Evolutionary conservation across 2,797 vertebrate species (phyloP), one percentile per base, ranked within the genome.

Genomic region (Lacerta bilineata): DNA sequence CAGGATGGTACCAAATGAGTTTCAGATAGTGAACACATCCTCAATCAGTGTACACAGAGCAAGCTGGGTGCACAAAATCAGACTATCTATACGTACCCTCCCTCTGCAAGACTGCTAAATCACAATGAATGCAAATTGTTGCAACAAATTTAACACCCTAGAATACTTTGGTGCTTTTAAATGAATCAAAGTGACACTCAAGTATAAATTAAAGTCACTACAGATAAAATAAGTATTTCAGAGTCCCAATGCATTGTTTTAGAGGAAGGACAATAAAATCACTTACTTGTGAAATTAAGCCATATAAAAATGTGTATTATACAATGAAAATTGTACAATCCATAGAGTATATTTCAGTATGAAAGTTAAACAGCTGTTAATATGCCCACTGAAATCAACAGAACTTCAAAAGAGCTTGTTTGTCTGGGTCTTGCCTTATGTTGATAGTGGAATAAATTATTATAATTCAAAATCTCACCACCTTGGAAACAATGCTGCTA

Each of bases 181-280:
- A 76, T 41, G 23, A 25, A 59, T 25, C 59, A 2, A 64, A 76
- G 39, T 33, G 33, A 77, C 59, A 66, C 27, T 68, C 41, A 50
- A 17, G 23, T 69, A 69, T 69, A 43, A 68, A 86, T 23, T 33
- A 39, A 46, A 43, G 2, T 25, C 20, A 15, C 36, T n/a, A 41
- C 15, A 20, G 23, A 39, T n/a, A 61, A 20, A 13, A 39, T n/a
- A 61, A 64, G 59, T 33, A 46, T 29, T 46, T 77, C 18, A 33
- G n/a, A 66, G 41, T 77, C 66, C 8, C 91, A 93, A 90, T 93
- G 90, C 92, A 89, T 59, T 90, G 74, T 93, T 93, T 92, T 78
- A 33, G 29, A 36, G 27, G 29, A 81, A 72, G 18, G 36, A 64
- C 39, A 74, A 72, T 74, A 71, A 87, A 43, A 87, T 59, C 33